Evolutionary conservation across 2,888 invertebrate species (phyloP).

Genomic region (Polydrusus cervinus): DNA sequence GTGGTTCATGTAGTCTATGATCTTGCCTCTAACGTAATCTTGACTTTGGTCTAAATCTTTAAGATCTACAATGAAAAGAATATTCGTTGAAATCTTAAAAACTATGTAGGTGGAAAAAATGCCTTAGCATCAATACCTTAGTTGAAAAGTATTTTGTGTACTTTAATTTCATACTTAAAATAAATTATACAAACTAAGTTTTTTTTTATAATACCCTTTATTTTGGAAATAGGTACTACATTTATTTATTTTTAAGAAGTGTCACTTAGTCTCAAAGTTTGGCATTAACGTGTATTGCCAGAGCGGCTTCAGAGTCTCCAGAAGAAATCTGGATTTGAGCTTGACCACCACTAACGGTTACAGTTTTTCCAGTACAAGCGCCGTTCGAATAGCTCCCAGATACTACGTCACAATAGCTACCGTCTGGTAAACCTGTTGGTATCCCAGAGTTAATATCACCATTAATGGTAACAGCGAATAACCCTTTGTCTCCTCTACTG

Average conservation of each 20-base stretch:
- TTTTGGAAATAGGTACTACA: no score
- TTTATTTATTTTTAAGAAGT: no score
- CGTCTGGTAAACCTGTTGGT: slow-evolving; percentile 82
- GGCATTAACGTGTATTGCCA: slow-evolving; percentile 78
- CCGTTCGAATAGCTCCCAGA: slow-evolving; percentile 77
- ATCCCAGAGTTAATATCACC: slow-evolving; percentile 76
- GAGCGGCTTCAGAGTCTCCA: slow-evolving; percentile 77
- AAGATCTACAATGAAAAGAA: slow-evolving; percentile 37
- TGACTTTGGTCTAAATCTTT: slow-evolving; percentile 66
- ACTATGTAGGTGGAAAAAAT: no score
- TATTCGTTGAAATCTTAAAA: no score
- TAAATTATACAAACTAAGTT: no score
- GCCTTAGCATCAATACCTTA: no score
- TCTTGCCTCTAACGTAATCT: slow-evolving; percentile 71
- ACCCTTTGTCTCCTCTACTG: slow-evolving; percentile 80
- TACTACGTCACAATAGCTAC: slow-evolving; percentile 89
- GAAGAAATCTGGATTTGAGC: slow-evolving; percentile 75
- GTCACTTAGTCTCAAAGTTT: no score
- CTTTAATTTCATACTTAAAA: no score
- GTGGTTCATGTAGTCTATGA: slow-evolving; percentile 72
- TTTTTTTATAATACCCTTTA: no score
- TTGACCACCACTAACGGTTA: slow-evolving; percentile 76
- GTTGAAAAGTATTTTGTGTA: no score
- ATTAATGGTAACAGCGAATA: slow-evolving; percentile 83
- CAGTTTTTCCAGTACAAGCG: slow-evolving; percentile 78